Evolutionary conservation across 2,888 invertebrate species (phyloP).

Genomic region (Bellardia bayeri): DNA sequence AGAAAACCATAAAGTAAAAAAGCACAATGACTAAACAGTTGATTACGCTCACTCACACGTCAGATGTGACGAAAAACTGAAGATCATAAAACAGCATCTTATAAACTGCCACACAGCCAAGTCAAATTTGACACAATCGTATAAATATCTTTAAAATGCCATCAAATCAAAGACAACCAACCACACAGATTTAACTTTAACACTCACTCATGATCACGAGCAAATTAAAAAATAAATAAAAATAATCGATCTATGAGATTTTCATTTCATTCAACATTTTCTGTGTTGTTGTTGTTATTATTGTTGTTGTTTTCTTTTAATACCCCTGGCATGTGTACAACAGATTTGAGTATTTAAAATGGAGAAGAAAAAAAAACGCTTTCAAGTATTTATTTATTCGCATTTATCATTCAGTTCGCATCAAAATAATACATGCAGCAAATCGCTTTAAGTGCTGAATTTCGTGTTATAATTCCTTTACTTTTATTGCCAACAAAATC

Average conservation of each 20-base stretch:
- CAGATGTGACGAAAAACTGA: slow-evolving; percentile 16
- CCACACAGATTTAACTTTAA: slow-evolving; percentile 25
- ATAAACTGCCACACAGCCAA: neutral
- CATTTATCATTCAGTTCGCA: slow-evolving; percentile 46
- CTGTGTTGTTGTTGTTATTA: no score
- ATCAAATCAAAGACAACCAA: neutral
- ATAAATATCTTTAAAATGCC: slow-evolving; percentile 7
- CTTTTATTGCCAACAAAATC: slow-evolving; percentile 46
- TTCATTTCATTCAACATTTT: slow-evolving; percentile 37
- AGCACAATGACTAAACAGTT: neutral
- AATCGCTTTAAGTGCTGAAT: slow-evolving; percentile 62
- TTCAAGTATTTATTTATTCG: slow-evolving; percentile 25
- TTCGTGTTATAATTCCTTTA: slow-evolving; percentile 70
- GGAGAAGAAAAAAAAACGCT: neutral
- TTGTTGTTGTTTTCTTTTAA: neutral
- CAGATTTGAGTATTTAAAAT: slow-evolving; percentile 39
- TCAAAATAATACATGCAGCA: slow-evolving; percentile 48
- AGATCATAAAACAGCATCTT: neutral
- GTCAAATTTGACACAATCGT: neutral
- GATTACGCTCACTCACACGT: slow-evolving; percentile 17
- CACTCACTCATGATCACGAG: slow-evolving; percentile 42
- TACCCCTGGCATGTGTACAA: slow-evolving; percentile 41
- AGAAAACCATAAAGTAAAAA: neutral
- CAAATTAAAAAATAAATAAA: neutral
- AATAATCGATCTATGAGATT: slow-evolving; percentile 53